A percentile compares a stretch with the other conserved stretches of the same genome.
These are phyloP conservation scores for Caenorhabditis imperialis DNA, from an alignment of 2,888 invertebrate genomes.

Conservation along the genomic window DNA sequence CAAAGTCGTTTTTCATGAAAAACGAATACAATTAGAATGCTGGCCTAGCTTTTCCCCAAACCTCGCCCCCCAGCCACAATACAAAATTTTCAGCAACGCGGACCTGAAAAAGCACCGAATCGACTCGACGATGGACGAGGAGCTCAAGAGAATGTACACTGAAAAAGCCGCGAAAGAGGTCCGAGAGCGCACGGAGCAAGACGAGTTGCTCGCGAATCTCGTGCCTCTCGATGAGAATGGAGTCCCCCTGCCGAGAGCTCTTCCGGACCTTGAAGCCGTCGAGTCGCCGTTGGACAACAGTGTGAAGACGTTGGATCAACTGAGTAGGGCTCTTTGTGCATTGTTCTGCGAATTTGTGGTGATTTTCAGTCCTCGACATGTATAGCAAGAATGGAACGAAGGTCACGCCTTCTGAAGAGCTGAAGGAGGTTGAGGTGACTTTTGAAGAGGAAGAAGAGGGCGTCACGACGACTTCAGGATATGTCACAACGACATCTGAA, in stretches of 20 bases:
- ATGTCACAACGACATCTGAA: neutral
- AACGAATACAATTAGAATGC: no score
- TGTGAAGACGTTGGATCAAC: conserved; percentile 44
- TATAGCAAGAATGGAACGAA: conserved; percentile 37
- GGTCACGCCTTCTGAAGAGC: neutral
- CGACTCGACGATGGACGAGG: conserved; percentile 55
- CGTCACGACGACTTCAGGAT: neutral
- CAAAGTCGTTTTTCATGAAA: no score
- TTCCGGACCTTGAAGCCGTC: conserved; percentile 15
- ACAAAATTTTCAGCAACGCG: conserved; percentile 43
- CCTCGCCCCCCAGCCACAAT: no score
- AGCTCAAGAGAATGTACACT: conserved; percentile 62
- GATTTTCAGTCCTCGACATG: conserved; percentile 41
- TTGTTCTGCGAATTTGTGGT: neutral
- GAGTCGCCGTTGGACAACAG: conserved; percentile 46
- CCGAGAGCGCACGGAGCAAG: conserved; percentile 34
- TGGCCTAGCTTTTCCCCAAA: no score
- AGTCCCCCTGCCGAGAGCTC: conserved; percentile 48
- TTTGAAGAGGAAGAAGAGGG: neutral
- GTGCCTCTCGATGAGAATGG: conserved; percentile 53
- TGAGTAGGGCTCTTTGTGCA: conserved; percentile 23
- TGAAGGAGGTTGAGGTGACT: conserved; percentile 12
- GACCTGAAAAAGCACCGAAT: conserved; percentile 61
- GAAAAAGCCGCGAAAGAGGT: conserved; percentile 54
- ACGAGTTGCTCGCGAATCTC: conserved; percentile 31